Conservation (phyloP, 2,888 invertebrate species). For the Tanytarsus gracilentus region DNA sequence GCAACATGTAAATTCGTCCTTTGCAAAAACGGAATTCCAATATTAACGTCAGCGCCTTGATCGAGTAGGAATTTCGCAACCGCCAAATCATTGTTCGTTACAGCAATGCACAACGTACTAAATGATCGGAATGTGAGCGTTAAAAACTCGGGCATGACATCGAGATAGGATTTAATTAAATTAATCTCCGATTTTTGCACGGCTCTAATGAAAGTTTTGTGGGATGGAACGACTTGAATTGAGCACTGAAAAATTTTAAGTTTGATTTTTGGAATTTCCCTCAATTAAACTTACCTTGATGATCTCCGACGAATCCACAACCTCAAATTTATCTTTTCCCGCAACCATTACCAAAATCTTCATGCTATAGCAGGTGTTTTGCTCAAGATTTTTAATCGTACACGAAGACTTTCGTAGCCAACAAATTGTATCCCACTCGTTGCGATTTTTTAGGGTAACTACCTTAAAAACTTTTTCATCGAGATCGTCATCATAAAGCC, state of each 20-base stretch:
- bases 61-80: conserved; percentile 16
- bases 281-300: conserved; percentile 9
- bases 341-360: neutral
- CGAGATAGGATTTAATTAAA: neutral
- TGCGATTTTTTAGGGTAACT: neutral
- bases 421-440: neutral
- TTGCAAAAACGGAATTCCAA: conserved; percentile 7
- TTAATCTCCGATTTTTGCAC: conserved; percentile 12
- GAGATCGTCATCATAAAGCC: neutral
- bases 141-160: conserved; percentile 16
- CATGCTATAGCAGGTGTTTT: conserved; percentile 12
- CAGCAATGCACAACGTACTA: conserved; percentile 8
- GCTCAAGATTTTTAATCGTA: conserved; percentile 11
- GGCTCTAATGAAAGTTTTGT: conserved; percentile 13
- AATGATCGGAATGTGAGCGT: conserved; percentile 7
- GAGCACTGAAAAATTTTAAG: neutral
- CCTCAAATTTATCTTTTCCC: neutral
- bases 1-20: conserved; percentile 8
- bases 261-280: neutral
- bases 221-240: conserved; percentile 12
- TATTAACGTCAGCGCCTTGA: conserved; percentile 11
- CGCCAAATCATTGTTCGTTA: neutral
- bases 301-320: neutral
- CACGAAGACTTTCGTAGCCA: neutral
- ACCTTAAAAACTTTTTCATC: neutral